A percentile compares a stretch with the other conserved stretches of the same genome.
Evolutionary conservation across 53 echinoderm and acorn worm species (phyloP).

Genomic region (Astropecten irregularis): DNA sequence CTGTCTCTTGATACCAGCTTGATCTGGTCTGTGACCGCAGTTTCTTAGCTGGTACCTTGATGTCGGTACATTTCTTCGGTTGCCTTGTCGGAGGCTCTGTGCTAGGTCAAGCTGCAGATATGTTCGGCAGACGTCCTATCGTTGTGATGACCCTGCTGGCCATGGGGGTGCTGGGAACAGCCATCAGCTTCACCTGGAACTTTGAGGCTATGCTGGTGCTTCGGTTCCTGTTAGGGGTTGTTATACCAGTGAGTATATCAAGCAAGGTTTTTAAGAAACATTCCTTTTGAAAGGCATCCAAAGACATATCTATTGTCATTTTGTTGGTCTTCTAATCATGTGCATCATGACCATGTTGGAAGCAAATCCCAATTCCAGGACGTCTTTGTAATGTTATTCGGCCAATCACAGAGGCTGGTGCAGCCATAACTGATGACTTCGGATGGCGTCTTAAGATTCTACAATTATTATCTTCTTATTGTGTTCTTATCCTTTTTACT

Average conservation of each 20-base stretch:
- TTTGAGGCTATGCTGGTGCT: not conserved
- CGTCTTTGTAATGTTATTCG: too few species aligned
- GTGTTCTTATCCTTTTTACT: too few species aligned
- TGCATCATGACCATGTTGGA: too few species aligned
- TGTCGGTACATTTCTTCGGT: not conserved
- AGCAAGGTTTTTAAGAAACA: too few species aligned
- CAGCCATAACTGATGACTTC: too few species aligned
- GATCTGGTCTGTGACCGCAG: not conserved
- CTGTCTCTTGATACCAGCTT: not conserved
- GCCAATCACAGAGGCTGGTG: too few species aligned
- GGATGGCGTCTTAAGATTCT: too few species aligned
- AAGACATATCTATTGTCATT: too few species aligned
- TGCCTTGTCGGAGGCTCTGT: not conserved
- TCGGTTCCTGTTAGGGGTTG: not conserved
- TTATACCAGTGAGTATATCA: not conserved
- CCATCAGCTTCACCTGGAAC: conserved; percentile 11
- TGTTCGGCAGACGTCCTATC: not conserved
- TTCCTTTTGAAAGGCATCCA: too few species aligned
- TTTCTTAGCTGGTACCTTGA: not conserved
- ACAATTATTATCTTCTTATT: too few species aligned
- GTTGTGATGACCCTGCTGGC: not conserved
- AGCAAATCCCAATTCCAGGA: too few species aligned
- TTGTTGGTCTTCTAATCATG: too few species aligned
- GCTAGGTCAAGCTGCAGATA: not conserved
- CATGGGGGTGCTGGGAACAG: not conserved